Base-by-base conservation (phyloP, 2,113 vertebrate genomes). In the Plectropomus leopardus region DNA sequence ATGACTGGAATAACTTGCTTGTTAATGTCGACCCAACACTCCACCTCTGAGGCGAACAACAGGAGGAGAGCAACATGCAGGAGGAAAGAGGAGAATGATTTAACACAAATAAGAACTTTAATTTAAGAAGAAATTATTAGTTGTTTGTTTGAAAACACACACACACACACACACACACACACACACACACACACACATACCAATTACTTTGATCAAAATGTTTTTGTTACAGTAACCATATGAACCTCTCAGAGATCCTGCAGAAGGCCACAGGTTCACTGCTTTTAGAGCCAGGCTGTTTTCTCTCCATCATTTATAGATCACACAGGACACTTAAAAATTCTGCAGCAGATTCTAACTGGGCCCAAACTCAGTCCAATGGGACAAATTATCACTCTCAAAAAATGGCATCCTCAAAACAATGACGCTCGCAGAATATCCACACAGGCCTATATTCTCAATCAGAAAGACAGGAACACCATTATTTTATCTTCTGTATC, bases 21-120 rank as follows among this genome's bases (percentile, higher is more conserved):
- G 81, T 88, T 94, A 76, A 50, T 95, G 78, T 99, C 97, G 4
- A 64, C 84, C 92, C 83, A 95, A 85, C 98, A 99, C 89, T 97
- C 97, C 70, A 94, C 89, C 73, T 90, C 98, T 99, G 95, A 24
- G 95, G 96, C 14, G 47, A 64, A 72, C 92, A 34, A 68, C 11
- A 68, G 16, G 7, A 17, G 21, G 34, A 59, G 14, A 45, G 30
- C 5, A 50, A 60, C 23, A 42, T 45, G 28, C 9, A 54, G 26
- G 34, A 23, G 30, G 45, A 16, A 40, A 44, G 30, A 77, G 16
- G 54, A 36, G 21, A 34, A 40, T 3, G 16, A 32, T 4, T 36
- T 44, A 6, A 55, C 14, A 50, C 7, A n/a, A 59, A 51, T 26
- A 1, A 30, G 17, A 5, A 61, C 2, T 23, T 28, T 42, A 1